Evolutionary conservation across 2,888 invertebrate genomes (phyloP), one percentile per base, ranked within the genome.

Genomic region (Leptopterna dolabrata): DNA sequence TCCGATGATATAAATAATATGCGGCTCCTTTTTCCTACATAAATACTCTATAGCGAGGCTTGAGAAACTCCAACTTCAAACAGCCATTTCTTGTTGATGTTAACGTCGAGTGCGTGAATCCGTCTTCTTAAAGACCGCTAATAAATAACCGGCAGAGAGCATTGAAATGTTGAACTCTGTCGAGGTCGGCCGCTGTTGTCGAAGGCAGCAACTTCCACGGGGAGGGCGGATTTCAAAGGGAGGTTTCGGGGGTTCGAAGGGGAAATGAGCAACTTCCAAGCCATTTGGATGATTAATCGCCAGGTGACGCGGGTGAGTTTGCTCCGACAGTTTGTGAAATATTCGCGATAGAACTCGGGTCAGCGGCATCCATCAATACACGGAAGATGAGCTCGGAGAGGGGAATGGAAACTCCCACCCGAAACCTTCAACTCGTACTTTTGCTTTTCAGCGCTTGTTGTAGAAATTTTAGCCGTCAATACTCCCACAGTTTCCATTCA

Each of bases 221-320:
- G 24, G 63, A 24, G 63, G 24, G 27, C 27, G 63, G 24, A 63
- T 63, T 24, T 63, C 63, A 24, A 63, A 63, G 63, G 63, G 63
- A 63, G 47, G 47, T 47, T 47, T 47, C 16, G 47, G 43, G 43
- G 55, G 63, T 63, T 63, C 11, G 19, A 24, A 63, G 24, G 63
- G 63, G 63, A 63, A 63, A 63, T 63, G 63, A 63, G 19, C 63
- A 63, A 63, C 19, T 63, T 63, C 63, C 63, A 19, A 27, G 24
- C 63, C 63, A 63, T 63, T 63, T 63, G 63, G 63, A 13, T 63
- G 63, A 63, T 63, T 63, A 63, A 63, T 63, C 24, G 63, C 63
- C 63, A 63, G 63, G 24, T 63, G 63, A 63, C 63, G 63, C 24
- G 63, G 27, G 11, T 6, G 63, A 24, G 63, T 63, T 63, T 63